Base-by-base conservation (phyloP, 2,888 invertebrate species). In the Diaperis boleti region DNA sequence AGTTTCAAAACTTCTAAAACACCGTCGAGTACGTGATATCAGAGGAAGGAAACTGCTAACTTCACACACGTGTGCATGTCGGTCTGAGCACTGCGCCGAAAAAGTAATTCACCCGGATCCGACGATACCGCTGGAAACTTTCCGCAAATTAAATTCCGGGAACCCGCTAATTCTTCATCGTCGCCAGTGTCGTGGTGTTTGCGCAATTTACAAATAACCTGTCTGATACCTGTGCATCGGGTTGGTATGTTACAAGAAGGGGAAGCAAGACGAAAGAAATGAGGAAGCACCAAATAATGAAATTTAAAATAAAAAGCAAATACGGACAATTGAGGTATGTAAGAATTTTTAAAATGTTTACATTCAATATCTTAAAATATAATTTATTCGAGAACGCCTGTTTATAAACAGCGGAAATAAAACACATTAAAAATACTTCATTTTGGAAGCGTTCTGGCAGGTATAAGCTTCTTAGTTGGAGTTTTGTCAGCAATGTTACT, bases 11-110 rank as follows among this genome's bases (percentile, higher is more conserved):
- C 52, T 63, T 63, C 52, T 39, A 44, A 57, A 57, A 57, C 50
- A 62, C 50, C 56, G 57, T 57, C 62, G 35, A 54, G 52, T 59
- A 63, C 63, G 63, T 73, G 74, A 73, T 74, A 73, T 73, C 72
- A 64, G 67, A 70, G 66, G 66, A 69, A 69, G 72, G 69, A 72
- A 73, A 71, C 70, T 72, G 74, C 71, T 68, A 73, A 72, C 71
- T 72, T 70, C 71, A 72, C 72, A 73, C 72, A 50, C 59, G 31
- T 22, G 52, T 26, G 20, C 49, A 59, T 31, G 31, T 49, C 59
- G 39, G 26, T n/a, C 14, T 20, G 10, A n/a, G 29, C 11, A 39
- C 47, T 47, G 18, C 49, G n/a, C 22, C 39, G 17, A 37, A 39
- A 52, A 26, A 52, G 39, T 52, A 37, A 52, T 52, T 52, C 22